Percentiles rank a stretch among this genome's conserved stretches.
Evolutionary conservation across 2,888 invertebrate species (phyloP).

Genomic region (Euspilapteryx auroguttella): DNA sequence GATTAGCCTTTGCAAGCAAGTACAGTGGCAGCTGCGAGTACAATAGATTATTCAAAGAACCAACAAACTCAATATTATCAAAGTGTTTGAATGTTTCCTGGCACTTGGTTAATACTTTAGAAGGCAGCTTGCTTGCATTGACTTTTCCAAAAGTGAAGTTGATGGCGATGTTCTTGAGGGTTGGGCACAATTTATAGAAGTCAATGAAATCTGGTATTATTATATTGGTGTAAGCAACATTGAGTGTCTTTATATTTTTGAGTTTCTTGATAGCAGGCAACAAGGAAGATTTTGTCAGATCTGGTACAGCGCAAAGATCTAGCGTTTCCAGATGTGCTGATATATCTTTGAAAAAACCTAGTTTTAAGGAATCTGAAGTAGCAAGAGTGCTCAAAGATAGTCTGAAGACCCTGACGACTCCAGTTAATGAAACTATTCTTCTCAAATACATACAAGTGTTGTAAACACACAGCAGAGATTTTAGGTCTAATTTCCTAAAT

Average conservation of each 20-base stretch:
- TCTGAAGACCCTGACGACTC: slow-evolving; percentile 19
- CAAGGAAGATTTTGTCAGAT: slow-evolving; percentile 21
- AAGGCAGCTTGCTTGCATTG: too few relatives aligned
- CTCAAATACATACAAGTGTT: slow-evolving; percentile 18
- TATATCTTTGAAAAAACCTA: slow-evolving; percentile 22
- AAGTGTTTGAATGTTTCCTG: slow-evolving; percentile 24
- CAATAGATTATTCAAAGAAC: slow-evolving; percentile 19
- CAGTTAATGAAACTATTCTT: slow-evolving; percentile 16
- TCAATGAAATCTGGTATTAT: slow-evolving; percentile 24
- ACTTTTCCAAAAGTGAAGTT: slow-evolving; percentile 23
- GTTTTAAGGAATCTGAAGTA: slow-evolving; percentile 20
- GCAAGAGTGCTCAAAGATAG: slow-evolving; percentile 23
- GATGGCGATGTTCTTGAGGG: slow-evolving; percentile 24
- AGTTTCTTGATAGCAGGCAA: slow-evolving; percentile 20
- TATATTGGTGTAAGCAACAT: slow-evolving; percentile 33
- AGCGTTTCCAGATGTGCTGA: slow-evolving; percentile 20
- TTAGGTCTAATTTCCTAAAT: slow-evolving; percentile 21
- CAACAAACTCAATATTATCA: slow-evolving; percentile 30
- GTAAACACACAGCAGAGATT: slow-evolving; percentile 19
- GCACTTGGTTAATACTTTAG: too few relatives aligned
- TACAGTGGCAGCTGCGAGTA: slow-evolving; percentile 16
- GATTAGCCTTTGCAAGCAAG: slow-evolving; percentile 12
- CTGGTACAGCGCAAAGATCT: slow-evolving; percentile 23
- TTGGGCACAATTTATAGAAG: slow-evolving; percentile 23
- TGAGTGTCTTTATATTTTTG: slow-evolving; percentile 21